Evolutionary conservation across 1,140 invertebrate genomes (phyloP).

Genomic region (Bombus sylvicola): DNA sequence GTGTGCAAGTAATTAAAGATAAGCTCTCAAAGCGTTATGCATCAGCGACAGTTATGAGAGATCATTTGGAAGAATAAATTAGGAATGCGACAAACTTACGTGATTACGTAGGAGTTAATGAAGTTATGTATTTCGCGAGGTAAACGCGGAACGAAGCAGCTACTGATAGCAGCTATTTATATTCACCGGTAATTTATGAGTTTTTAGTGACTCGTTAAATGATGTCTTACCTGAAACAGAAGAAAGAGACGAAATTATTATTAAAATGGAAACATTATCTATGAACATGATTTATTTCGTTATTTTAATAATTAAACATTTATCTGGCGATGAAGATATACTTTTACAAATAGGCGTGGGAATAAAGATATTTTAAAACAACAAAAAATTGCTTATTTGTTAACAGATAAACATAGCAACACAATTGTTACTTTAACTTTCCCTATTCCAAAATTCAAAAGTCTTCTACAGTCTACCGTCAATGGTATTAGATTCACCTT

Average conservation of each 20-base stretch:
- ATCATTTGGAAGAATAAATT: slow-evolving; percentile 10
- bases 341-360: too few relatives aligned
- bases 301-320: neutral
- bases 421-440: too few relatives aligned
- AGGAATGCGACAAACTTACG: slow-evolving; percentile 7
- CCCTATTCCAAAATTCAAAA: too few relatives aligned
- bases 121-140: neutral
- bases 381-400: too few relatives aligned
- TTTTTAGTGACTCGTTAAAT: too few relatives aligned
- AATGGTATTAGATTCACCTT: neutral
- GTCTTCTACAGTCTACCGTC: too few relatives aligned
- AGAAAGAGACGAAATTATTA: neutral
- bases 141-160: neutral
- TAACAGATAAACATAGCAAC: too few relatives aligned
- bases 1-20: slow-evolving; percentile 7
- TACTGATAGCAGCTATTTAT: neutral
- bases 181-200: too few relatives aligned
- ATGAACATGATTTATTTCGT: neutral
- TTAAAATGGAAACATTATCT: neutral
- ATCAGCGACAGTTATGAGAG: neutral
- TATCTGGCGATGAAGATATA: too few relatives aligned
- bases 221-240: slow-evolving; percentile 17
- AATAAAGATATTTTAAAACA: too few relatives aligned
- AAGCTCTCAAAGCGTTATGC: neutral
- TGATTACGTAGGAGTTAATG: neutral